These are phyloP conservation scores for Clunio marinus DNA, from an alignment of 2,888 invertebrate species.

Conservation along the genomic window DNA sequence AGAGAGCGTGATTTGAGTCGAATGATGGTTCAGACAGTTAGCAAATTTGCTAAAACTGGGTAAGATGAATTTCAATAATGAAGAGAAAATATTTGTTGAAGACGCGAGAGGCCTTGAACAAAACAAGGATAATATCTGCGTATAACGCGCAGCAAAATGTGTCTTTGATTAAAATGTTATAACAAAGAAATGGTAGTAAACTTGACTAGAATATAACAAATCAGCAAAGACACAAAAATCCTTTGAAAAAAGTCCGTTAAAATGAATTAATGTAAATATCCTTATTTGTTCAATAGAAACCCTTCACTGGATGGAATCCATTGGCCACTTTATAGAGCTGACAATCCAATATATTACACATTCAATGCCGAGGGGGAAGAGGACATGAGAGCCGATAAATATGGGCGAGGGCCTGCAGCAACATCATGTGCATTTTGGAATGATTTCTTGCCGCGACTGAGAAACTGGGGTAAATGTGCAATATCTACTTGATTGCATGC, in stretches of 20 bases:
- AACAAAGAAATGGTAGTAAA: too few relatives aligned
- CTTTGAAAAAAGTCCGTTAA: too few relatives aligned
- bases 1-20: slow-evolving; percentile 82
- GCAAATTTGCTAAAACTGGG: slow-evolving; percentile 92
- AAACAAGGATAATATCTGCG: too few relatives aligned
- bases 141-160: too few relatives aligned
- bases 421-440: slow-evolving; percentile 95
- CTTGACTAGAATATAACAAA: too few relatives aligned
- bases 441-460: slow-evolving; percentile 84
- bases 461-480: slow-evolving; percentile 55
- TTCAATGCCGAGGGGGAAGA: slow-evolving; percentile 77
- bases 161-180: too few relatives aligned
- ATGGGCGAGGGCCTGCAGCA: slow-evolving; percentile 70
- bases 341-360: slow-evolving; percentile 83
- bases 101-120: too few relatives aligned
- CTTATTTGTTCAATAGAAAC: too few relatives aligned
- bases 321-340: slow-evolving; percentile 84
- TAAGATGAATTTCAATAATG: too few relatives aligned
- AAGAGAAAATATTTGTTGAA: too few relatives aligned
- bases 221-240: too few relatives aligned
- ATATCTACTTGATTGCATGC: not conserved
- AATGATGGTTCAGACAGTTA: slow-evolving; percentile 89
- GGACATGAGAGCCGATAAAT: slow-evolving; percentile 56
- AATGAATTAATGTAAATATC: too few relatives aligned
- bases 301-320: slow-evolving; percentile 52